A percentile compares a stretch with the other conserved stretches of the same genome.
Conservation (phyloP, 2,888 invertebrate genomes). For the Drosophila subsilvestris region DNA sequence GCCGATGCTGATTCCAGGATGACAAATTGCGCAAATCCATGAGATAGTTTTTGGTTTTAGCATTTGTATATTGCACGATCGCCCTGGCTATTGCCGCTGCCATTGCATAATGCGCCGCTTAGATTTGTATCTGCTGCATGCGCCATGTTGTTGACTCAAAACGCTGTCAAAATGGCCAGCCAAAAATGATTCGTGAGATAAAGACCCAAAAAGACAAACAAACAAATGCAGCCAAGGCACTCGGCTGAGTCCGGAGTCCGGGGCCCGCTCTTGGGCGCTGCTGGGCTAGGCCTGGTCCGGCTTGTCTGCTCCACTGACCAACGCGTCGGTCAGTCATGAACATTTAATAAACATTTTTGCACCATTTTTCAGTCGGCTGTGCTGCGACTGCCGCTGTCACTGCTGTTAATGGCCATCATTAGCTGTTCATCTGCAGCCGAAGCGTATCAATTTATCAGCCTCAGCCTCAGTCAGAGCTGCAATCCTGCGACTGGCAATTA, state of each 20-base stretch:
- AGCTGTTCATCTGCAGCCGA: conserved; percentile 71
- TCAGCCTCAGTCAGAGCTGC: conserved; percentile 30
- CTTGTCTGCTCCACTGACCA: conserved; percentile 30
- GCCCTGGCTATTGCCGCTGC: conserved; percentile 30
- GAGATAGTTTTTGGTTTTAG: conserved; percentile 69
- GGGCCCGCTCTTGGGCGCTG: background rate
- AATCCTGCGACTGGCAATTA: conserved; percentile 61
- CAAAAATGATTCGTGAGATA: conserved; percentile 76
- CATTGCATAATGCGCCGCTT: conserved; percentile 72
- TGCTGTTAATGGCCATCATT: conserved; percentile 72
- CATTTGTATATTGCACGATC: conserved; percentile 56
- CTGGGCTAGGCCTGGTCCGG: conserved; percentile 47
- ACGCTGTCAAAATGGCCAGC: conserved; percentile 74
- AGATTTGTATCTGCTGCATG: conserved; percentile 77
- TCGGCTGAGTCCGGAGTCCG: conserved; percentile 37
- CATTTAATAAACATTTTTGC: conserved; percentile 76
- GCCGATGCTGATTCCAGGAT: conserved; percentile 61
- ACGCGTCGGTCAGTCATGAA: conserved; percentile 52
- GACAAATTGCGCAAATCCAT: conserved; percentile 82
- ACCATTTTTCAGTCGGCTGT: conserved; percentile 58
- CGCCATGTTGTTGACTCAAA: conserved; percentile 78
- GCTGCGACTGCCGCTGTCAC: conserved; percentile 38
- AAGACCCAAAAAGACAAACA: conserved; percentile 53
- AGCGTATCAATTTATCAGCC: conserved; percentile 71
- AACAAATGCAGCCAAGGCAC: conserved; percentile 50